Base-by-base conservation (phyloP, 2,888 invertebrate genomes). In the Agonopterix subpropinquella region DNA sequence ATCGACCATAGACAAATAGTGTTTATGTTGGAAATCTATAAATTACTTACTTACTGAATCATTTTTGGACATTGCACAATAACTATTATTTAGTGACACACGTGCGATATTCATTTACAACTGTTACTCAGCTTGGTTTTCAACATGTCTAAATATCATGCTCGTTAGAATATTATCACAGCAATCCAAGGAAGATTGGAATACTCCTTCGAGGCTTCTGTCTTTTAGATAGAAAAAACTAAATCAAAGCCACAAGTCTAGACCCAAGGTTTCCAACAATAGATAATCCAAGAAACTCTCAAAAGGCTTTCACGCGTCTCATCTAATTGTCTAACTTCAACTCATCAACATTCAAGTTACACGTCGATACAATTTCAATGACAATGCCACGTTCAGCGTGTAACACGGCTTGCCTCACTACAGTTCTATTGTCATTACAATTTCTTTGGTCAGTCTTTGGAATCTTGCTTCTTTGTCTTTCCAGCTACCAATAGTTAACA, bases 281-380 rank as follows among this genome's bases (percentile, higher is more conserved):
- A 53, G 53, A 49, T 51, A 52, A 56, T 51, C 45, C 42, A 46
- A 53, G 50, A 36, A 46, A 47, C 49, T 63, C 5, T 28, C 28
- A 69, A 68, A 68, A 71, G 69, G 62, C 73, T 75, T 77, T 73
- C 74, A 72, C 70, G 65, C 64, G 59, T 64, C 57, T 64, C 64
- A 52, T 54, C 53, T 45, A 56, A 62, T 67, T 60, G 56, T 64
- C 58, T 13, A 35, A 46, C 44, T 45, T 28, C 42, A 41, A 13
- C 11, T 61, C 58, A 75, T 77, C 71, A 73, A 53, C 65, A 69
- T 75, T 68, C 68, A 53, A 41, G 42, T 47, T 52, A 59, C 68
- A 67, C 68, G 62, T 72, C 70, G 71, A 74, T 75, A 72, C 59
- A 51, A 75, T 81, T 69, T 74, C 57, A 77, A 79, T 79, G 68